phyloP scores from a whole-genome alignment of 1,140 invertebrate species.

The Hirudo medicinalis region DNA sequence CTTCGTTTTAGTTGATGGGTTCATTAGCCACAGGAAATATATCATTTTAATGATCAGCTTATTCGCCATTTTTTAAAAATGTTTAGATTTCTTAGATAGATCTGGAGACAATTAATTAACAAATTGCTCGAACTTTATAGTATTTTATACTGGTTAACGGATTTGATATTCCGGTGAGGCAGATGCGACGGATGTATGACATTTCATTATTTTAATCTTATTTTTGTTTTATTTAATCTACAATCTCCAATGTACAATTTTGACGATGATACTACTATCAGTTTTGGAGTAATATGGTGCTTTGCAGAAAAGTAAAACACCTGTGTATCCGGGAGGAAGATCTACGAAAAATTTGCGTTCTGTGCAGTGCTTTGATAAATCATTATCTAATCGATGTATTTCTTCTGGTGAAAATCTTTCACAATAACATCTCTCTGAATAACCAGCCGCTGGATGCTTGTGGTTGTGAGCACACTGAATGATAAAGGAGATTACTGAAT shows the following conservation, averaged over 20 bases:
- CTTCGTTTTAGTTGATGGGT: neutral
- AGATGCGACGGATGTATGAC: no score
- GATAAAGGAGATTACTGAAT: no score
- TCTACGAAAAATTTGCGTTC: slow-evolving; percentile 3
- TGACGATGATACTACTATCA: no score
- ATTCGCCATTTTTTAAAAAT: neutral
- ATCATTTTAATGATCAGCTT: neutral
- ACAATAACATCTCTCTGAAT: no score
- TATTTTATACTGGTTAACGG: no score
- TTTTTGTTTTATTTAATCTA: no score
- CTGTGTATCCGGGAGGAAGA: neutral
- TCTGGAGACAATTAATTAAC: no score
- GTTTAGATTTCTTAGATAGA: no score
- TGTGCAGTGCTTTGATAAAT: slow-evolving; percentile 4
- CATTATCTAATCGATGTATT: neutral
- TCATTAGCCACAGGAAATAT: neutral
- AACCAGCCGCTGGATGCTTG: slow-evolving; percentile 4
- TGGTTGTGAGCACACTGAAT: neutral
- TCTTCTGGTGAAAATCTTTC: neutral
- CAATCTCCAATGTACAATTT: no score
- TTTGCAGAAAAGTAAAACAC: neutral
- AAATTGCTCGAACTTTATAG: no score
- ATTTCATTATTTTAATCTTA: no score
- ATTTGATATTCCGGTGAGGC: no score
- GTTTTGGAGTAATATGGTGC: neutral